A percentile compares a stretch with the other conserved stretches of the same genome.
phyloP scores from a whole-genome alignment of 2,113 vertebrate species.

The Hippocampus zosterae region DNA sequence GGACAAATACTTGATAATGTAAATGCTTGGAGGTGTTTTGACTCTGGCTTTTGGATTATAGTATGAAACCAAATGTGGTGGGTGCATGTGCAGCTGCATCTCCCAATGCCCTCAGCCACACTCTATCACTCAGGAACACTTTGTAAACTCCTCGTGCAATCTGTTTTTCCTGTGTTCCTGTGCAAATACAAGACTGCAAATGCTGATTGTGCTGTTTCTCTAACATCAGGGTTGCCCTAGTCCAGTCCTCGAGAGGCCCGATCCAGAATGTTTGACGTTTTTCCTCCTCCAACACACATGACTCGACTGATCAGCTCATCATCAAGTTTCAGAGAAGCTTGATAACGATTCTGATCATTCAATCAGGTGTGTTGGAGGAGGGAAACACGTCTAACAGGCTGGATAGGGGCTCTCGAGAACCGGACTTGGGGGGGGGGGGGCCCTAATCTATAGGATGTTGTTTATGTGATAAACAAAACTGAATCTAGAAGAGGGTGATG shows the following conservation, averaged over 20 bases:
- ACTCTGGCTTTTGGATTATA: neutral
- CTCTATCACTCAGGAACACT: constrained; percentile 3
- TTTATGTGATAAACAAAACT: neutral
- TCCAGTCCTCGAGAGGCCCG: no score
- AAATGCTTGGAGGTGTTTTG: neutral
- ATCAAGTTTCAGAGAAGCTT: no score
- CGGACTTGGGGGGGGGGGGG: no score
- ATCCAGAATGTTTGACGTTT: no score
- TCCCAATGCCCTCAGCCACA: neutral
- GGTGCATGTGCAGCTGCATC: neutral
- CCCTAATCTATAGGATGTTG: neutral
- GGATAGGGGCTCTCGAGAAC: no score
- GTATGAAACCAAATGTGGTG: neutral
- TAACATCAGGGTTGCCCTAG: neutral
- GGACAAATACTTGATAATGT: neutral
- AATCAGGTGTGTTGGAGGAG: no score
- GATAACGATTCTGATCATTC: no score
- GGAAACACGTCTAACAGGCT: no score
- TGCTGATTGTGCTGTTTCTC: neutral
- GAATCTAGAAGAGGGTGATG: neutral
- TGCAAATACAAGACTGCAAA: neutral
- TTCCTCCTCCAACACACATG: no score
- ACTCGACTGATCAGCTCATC: no score
- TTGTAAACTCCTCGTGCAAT: constrained; percentile 26
- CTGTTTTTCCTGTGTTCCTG: constrained; percentile 16